Evolutionary conservation across 2,888 invertebrate species (phyloP), one percentile per base, ranked within the genome.

Genomic region (Strigamia transsilvanica): DNA sequence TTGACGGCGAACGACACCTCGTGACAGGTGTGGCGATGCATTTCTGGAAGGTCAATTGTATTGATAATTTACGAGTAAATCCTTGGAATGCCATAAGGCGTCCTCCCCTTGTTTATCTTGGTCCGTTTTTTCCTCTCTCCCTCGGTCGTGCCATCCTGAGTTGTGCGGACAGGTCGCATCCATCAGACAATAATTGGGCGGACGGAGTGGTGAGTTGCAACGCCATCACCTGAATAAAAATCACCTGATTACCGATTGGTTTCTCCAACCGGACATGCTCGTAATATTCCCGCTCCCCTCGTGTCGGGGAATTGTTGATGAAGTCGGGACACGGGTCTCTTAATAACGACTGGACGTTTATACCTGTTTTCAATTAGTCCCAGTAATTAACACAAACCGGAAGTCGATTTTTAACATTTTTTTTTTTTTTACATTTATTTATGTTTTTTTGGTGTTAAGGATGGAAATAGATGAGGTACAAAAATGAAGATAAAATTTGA

Each of bases 11-110:
- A 73, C 73, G 73, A 73, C 73, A 73, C 73, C 73, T 73, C 73
- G 73, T 73, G 73, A 73, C 73, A 73, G 73, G 73, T 73, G 73
- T 73, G 73, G 73, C 73, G 73, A 73, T 73, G 73, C 73, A 73
- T 73, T 32, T 73, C 32, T 23, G 27, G 73, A 73, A 73, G 73
- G 73, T 73, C 73, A 73, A 73, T 73, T 73, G 73, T 73, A 73
- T 73, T 73, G 73, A 73, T 73, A 73, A 73, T 73, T 73, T 73
- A 73, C 73, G 73, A 73, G 73, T 73, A 27, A 73, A 73, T 73
- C 73, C 73, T 73, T 73, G 73, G 73, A 73, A 73, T 73, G 73
- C 73, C 73, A 73, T 73, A 73, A 73, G 32, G 73, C 73, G 73
- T 73, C 73, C 73, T 73, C 73, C 73, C 73, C 73, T 73, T 73